phyloP scores from a whole-genome alignment of 2,797 vertebrate genomes.

The Tenualosa ilisha region DNA sequence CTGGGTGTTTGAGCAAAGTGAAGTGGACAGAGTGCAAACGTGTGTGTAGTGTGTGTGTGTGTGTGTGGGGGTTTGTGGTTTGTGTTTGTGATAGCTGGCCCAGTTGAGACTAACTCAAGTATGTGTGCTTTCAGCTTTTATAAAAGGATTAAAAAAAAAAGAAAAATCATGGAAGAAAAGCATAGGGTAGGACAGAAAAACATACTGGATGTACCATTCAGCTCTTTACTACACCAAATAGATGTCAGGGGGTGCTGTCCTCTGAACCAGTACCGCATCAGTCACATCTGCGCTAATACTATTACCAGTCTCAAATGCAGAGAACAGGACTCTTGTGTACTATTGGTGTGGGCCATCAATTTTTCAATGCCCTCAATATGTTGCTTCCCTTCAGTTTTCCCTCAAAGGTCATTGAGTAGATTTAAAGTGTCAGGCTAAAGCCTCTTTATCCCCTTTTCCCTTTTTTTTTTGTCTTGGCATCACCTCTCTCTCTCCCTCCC shows the following conservation, averaged over 20 bases:
- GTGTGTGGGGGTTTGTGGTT: background rate
- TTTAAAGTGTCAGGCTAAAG: background rate
- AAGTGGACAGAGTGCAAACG: background rate
- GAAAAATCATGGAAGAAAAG: background rate
- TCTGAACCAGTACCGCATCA: background rate
- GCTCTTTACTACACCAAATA: background rate
- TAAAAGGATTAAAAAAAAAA: background rate
- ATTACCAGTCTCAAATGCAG: background rate
- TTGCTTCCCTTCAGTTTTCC: background rate
- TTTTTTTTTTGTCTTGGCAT: background rate
- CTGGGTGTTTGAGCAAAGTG: conserved; percentile 9
- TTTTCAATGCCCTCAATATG: conserved; percentile 10
- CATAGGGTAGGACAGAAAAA: background rate
- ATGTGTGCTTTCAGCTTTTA: background rate
- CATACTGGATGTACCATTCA: background rate
- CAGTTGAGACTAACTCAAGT: background rate
- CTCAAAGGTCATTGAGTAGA: background rate
- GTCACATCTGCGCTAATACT: background rate
- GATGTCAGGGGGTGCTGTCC: background rate
- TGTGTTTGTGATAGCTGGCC: background rate
- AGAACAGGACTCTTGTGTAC: background rate
- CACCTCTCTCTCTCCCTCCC: conserved; percentile 27
- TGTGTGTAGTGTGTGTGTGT: background rate
- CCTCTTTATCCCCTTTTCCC: background rate
- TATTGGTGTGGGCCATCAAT: background rate